Percentiles rank a stretch among this genome's conserved stretches.
Evolutionary conservation across 92 coral and sea anemone genomes (phyloP).

Genomic region (Chrysogorgia sp.): DNA sequence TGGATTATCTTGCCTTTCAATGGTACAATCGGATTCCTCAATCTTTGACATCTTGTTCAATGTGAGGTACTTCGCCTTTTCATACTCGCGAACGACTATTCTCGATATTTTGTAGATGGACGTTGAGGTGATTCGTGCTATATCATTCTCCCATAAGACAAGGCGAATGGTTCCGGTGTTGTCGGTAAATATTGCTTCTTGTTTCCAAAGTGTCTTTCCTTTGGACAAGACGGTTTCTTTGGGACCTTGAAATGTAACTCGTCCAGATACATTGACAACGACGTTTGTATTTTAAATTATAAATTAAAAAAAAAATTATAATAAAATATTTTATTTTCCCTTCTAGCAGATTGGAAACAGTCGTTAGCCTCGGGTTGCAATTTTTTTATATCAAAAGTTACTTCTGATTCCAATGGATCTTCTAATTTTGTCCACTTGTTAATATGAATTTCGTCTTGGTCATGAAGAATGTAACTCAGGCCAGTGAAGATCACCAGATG

Average conservation of each 20-base stretch:
- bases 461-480: too few relatives aligned
- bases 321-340: too few relatives aligned
- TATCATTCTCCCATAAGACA: slow-evolving; percentile 52
- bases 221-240: too few relatives aligned
- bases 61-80: slow-evolving; percentile 41
- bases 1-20: slow-evolving; percentile 13
- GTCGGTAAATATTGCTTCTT: too few relatives aligned
- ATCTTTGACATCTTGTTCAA: slow-evolving; percentile 22
- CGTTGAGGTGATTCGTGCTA: slow-evolving; percentile 7
- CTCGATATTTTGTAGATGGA: slow-evolving; percentile 21
- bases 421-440: slow-evolving; percentile 62
- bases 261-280: slow-evolving; percentile 32
- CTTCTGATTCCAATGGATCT: slow-evolving; percentile 37
- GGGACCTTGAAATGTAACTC: background rate
- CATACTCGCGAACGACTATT: slow-evolving; percentile 29
- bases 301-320: too few relatives aligned
- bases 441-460: slow-evolving; percentile 62
- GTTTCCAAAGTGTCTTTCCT: too few relatives aligned
- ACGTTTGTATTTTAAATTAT: slow-evolving; percentile 1
- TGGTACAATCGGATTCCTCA: slow-evolving; percentile 1
- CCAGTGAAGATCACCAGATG: too few relatives aligned
- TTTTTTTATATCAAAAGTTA: slow-evolving; percentile 36
- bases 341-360: background rate
- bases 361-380: background rate
- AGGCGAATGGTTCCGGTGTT: slow-evolving; percentile 36